These are phyloP conservation scores for Nephrotoma guestfalica DNA, from an alignment of 2,888 invertebrate genomes.

Conservation along the genomic window DNA sequence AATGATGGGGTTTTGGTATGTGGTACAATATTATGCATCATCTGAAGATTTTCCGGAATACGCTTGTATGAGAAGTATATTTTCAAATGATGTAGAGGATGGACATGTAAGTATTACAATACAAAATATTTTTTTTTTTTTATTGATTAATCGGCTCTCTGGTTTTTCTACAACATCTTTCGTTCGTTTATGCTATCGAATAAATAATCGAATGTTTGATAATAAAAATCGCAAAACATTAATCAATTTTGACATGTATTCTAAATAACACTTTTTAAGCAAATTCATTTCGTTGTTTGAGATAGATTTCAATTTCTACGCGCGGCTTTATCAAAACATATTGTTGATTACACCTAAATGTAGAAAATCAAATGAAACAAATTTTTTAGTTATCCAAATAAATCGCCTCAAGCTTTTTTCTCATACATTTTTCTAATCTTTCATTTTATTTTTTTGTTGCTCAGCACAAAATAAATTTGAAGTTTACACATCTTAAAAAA, in stretches of 20 bases:
- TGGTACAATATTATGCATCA: conserved; percentile 79
- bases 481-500: not conserved
- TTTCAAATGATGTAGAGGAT: conserved; percentile 27
- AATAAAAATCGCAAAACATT: not conserved
- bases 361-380: not conserved
- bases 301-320: not conserved
- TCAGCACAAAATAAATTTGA: not conserved
- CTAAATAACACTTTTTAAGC: not conserved
- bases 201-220: not conserved
- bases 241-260: not conserved
- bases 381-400: not conserved
- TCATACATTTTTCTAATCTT: not conserved
- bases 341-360: not conserved
- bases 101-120: conserved; percentile 23
- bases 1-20: conserved; percentile 73
- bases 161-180: too few species aligned
- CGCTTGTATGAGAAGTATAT: conserved; percentile 63
- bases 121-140: not conserved
- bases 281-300: not conserved
- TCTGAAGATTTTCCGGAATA: conserved; percentile 75
- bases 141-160: not conserved
- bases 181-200: too few species aligned
- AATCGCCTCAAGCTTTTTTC: not conserved
- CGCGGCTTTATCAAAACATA: not conserved
- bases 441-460: not conserved